Evolutionary conservation across 2,113 vertebrate genomes (phyloP), one percentile per base, ranked within the genome.

Genomic region (Arizona elegans): DNA sequence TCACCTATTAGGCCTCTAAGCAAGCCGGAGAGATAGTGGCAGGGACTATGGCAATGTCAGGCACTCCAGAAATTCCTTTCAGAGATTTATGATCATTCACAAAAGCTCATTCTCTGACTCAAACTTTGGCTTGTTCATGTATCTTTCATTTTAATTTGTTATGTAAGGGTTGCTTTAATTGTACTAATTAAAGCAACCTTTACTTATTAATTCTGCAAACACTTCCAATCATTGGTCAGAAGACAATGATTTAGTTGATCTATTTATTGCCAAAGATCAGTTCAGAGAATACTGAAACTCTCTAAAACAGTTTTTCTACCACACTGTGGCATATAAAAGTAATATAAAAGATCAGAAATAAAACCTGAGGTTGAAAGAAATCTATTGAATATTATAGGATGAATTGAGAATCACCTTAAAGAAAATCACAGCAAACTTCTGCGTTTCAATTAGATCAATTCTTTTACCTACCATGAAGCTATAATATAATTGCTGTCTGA

Each of bases 381-480:
- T 92, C 89, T 85, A 52, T 55, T 70, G n/a, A n/a, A 52, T 93
- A 85, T 62, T 93, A 47, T 26, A 88, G 50, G 94, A 92, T 38
- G 88, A 95, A 95, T 81, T 7, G 92, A 86, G 93, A 94, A 90
- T 93, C 95, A 93, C 94, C 94, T 93, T 94, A 88, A 89, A 91
- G 92, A 89, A 52, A 92, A 96, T n/a, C n/a, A 85, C 7, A 21
- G 89, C 90, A 87, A 65, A 90, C 90, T 96, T 94, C 93, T 97
- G 93, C 94, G 93, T 90, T 58, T 65, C 87, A 91, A 88, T 88
- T 95, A 94, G 75, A 87, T 89, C 38, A 56, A 47, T 91, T 94
- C 56, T 90, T 0, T 52, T 92, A 21, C 2, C n/a, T 87, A 59
- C 89, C 15, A 65, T 24, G n/a, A 50, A 91, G 87, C 23, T 12